phyloP scores from a whole-genome alignment of 2,797 vertebrate genomes.

The Anableps anableps region DNA sequence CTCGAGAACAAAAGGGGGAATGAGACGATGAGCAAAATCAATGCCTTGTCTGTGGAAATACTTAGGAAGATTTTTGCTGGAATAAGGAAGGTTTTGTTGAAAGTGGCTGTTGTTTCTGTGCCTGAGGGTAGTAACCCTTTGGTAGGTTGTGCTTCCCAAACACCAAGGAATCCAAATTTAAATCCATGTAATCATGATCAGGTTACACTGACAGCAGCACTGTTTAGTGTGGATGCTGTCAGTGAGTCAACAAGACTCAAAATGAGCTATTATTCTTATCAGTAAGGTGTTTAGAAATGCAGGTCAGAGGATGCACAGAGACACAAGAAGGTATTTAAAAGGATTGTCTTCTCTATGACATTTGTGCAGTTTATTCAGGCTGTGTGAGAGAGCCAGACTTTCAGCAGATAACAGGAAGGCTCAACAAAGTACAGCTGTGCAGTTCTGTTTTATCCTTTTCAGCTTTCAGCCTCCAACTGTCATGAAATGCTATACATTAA shows the following conservation, averaged over 20 bases:
- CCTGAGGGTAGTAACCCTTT: conserved; percentile 63
- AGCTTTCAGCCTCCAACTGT: too few species aligned
- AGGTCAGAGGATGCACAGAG: too few species aligned
- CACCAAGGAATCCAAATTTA: neutral
- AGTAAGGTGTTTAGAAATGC: too few species aligned
- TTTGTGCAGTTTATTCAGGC: neutral
- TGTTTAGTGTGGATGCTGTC: too few species aligned
- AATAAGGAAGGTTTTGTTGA: conserved; percentile 23
- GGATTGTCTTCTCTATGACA: neutral
- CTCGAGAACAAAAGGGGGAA: conserved; percentile 48
- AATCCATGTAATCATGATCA: too few species aligned
- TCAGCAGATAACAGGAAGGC: neutral
- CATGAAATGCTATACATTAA: too few species aligned
- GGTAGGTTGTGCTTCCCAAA: conserved; percentile 50
- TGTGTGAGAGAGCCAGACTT: neutral
- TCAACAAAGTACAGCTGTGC: neutral
- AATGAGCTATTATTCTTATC: too few species aligned
- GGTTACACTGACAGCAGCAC: too few species aligned
- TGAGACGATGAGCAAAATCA: neutral
- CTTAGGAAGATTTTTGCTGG: conserved; percentile 23
- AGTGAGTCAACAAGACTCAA: too few species aligned
- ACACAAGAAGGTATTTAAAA: neutral
- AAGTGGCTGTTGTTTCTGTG: conserved; percentile 50
- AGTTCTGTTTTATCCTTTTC: too few species aligned
- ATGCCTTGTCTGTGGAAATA: conserved; percentile 22